phyloP scores from a whole-genome alignment of 1,140 invertebrate species.

The Heterodera carotae region DNA sequence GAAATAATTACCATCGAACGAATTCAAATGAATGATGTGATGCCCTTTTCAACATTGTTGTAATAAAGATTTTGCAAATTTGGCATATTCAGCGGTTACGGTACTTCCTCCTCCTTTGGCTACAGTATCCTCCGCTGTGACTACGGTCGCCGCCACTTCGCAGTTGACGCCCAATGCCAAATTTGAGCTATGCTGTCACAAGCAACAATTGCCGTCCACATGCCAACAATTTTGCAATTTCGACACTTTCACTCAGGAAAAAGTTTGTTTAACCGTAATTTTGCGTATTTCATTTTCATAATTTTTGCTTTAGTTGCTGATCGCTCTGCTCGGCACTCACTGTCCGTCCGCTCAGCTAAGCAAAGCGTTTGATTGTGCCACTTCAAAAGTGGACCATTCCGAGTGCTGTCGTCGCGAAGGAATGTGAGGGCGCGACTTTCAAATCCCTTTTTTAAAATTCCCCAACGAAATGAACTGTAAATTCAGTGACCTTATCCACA shows the following conservation, averaged over 20 bases:
- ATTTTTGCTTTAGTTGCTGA: conserved; percentile 46
- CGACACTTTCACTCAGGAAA: conserved; percentile 53
- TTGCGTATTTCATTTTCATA: neutral
- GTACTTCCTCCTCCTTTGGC: neutral
- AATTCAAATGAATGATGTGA: too few species aligned
- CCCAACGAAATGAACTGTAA: neutral
- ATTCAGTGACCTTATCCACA: conserved; percentile 41
- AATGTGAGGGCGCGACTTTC: neutral
- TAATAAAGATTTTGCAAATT: too few species aligned
- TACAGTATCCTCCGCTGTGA: neutral
- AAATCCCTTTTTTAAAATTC: neutral
- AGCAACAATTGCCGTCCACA: conserved; percentile 38
- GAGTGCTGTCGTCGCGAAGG: conserved; percentile 43
- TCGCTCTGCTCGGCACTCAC: conserved; percentile 44
- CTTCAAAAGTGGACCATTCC: conserved; percentile 48
- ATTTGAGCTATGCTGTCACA: conserved; percentile 51
- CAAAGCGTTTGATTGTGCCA: conserved; percentile 54
- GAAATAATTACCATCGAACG: too few species aligned
- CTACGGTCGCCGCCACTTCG: neutral
- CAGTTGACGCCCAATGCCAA: conserved; percentile 38
- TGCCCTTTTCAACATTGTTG: too few species aligned
- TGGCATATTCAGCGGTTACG: too few species aligned
- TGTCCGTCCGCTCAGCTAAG: conserved; percentile 51
- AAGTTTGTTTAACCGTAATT: conserved; percentile 31
- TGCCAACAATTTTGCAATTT: conserved; percentile 53